Conservation (phyloP, 1,140 invertebrate species). For the Drosophila rufa region DNA sequence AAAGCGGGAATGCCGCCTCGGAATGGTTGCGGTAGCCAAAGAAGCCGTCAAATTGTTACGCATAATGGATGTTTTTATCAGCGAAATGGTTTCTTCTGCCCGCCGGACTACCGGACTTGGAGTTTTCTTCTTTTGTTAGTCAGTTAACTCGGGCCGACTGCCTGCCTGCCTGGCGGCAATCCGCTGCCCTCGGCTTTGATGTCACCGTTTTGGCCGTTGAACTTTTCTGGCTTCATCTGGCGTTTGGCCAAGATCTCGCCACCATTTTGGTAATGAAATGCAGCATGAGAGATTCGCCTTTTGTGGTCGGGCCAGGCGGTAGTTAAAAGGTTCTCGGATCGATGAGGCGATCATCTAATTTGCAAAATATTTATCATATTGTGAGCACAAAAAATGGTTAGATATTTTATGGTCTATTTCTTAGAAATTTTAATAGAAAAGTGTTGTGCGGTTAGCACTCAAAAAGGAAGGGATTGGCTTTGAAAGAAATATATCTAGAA, state of each 20-base stretch:
- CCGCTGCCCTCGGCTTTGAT: slow-evolving; percentile 62
- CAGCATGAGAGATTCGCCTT: slow-evolving; percentile 34
- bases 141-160: slow-evolving; percentile 13
- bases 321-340: not conserved
- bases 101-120: slow-evolving; percentile 75
- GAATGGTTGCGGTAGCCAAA: slow-evolving; percentile 72
- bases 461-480: too few species aligned
- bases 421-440: rapidly evolving
- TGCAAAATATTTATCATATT: slow-evolving; percentile 7
- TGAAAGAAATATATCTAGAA: too few species aligned
- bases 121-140: slow-evolving; percentile 41
- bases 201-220: slow-evolving; percentile 73
- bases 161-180: slow-evolving; percentile 54
- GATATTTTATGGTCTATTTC: not conserved
- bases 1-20: slow-evolving; percentile 43
- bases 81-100: slow-evolving; percentile 73
- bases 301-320: slow-evolving; percentile 2
- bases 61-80: slow-evolving; percentile 84
- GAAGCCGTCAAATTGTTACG: slow-evolving; percentile 83
- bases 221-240: slow-evolving; percentile 37
- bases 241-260: slow-evolving; percentile 20
- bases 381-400: not conserved
- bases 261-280: slow-evolving; percentile 53
- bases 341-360: slow-evolving; percentile 16
- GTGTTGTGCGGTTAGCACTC: not conserved